Conservation (phyloP, 2,113 vertebrate genomes). For the Tragelaphus scriptus region DNA sequence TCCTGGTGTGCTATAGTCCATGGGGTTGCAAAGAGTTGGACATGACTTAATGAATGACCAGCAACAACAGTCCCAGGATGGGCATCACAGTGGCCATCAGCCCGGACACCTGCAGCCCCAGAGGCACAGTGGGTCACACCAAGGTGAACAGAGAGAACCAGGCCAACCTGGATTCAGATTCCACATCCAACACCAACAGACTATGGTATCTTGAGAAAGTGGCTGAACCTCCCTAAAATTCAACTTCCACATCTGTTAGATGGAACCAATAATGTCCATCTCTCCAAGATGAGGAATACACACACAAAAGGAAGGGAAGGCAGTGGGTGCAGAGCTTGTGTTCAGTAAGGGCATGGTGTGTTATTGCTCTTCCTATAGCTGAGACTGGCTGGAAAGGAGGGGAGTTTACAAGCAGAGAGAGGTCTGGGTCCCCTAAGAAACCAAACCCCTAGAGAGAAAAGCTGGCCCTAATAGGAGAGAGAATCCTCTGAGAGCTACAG, state of each 20-base stretch:
- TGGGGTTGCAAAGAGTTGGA: not conserved
- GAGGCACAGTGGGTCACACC: not conserved
- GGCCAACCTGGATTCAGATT: not conserved
- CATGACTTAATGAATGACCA: not conserved
- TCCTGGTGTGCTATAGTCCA: not conserved
- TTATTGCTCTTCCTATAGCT: not conserved
- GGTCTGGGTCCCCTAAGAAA: not conserved
- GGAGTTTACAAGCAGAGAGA: not conserved
- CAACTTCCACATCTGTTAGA: not conserved
- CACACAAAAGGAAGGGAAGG: not conserved
- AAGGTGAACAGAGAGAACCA: not conserved
- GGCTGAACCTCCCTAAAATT: not conserved
- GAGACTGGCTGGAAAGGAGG: not conserved
- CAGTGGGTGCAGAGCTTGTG: not conserved
- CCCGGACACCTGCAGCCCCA: not conserved
- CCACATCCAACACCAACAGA: not conserved
- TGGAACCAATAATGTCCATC: not conserved
- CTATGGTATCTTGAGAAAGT: not conserved
- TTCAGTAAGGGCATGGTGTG: rapidly evolving
- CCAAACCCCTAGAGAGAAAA: not conserved
- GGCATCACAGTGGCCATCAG: not conserved
- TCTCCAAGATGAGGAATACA: not conserved
- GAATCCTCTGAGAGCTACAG: not conserved
- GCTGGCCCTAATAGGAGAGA: not conserved
- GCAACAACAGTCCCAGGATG: not conserved